A percentile compares a stretch with the other conserved stretches of the same genome.
These are phyloP conservation scores for Hanleya hanleyi DNA, from an alignment of 2,888 invertebrate species.

Conservation along the genomic window DNA sequence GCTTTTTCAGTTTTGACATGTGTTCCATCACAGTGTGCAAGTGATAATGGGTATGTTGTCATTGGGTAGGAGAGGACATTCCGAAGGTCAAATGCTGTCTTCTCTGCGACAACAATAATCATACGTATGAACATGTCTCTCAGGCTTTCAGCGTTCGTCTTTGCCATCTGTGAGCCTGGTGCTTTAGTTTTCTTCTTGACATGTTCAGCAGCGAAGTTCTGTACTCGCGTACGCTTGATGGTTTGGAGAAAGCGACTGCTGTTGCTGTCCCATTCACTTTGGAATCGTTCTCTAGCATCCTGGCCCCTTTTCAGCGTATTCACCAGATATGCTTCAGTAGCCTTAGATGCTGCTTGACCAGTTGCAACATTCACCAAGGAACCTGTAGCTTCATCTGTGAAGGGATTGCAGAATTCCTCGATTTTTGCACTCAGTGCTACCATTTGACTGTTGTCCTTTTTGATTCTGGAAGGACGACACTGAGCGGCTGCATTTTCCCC, in stretches of 20 bases:
- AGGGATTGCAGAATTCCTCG: slow-evolving; percentile 23
- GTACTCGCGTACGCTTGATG: slow-evolving; percentile 8
- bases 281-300: slow-evolving; percentile 9
- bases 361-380: slow-evolving; percentile 20
- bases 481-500: slow-evolving; percentile 21
- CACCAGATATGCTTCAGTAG: slow-evolving; percentile 11
- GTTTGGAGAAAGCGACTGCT: slow-evolving; percentile 12
- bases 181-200: slow-evolving; percentile 5
- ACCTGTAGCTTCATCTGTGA: neutral
- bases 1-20: slow-evolving; percentile 12
- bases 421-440: slow-evolving; percentile 6
- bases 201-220: slow-evolving; percentile 25
- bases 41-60: slow-evolving; percentile 1
- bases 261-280: slow-evolving; percentile 15
- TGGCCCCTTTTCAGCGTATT: slow-evolving; percentile 13
- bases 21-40: slow-evolving; percentile 18
- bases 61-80: slow-evolving; percentile 14
- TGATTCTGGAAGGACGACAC: slow-evolving; percentile 13
- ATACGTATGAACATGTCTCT: slow-evolving; percentile 15
- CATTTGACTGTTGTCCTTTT: slow-evolving; percentile 23
- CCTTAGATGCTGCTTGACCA: slow-evolving; percentile 18
- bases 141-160: slow-evolving; percentile 15
- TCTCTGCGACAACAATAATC: slow-evolving; percentile 1
- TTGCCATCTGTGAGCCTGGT: neutral
- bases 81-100: slow-evolving; percentile 10